Conservation (phyloP, 2,797 vertebrate genomes). For the Cottoperca gobio region DNA sequence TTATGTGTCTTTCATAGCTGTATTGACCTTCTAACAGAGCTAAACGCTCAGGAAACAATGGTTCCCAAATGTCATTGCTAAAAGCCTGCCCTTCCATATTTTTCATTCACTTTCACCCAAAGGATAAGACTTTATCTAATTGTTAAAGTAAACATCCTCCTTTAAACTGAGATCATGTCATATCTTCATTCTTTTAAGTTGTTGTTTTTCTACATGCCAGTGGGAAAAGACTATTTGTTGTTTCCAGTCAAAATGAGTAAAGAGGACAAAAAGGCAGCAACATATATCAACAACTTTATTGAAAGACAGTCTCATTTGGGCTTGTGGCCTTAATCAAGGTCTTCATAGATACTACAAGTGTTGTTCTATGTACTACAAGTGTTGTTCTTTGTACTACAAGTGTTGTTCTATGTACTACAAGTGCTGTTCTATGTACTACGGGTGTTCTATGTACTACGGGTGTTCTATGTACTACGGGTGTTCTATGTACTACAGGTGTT, state of each 20-base stretch:
- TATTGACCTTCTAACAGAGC: constrained; percentile 65
- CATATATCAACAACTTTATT: no score
- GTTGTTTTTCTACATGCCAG: not conserved
- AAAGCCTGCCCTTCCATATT: constrained; percentile 45
- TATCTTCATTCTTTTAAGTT: not conserved
- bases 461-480: no score
- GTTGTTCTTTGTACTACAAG: no score
- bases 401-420: no score
- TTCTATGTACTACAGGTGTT: no score
- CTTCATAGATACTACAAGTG: no score
- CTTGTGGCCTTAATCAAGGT: no score
- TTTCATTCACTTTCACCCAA: constrained; percentile 33
- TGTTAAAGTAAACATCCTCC: constrained; percentile 16
- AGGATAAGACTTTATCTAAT: constrained; percentile 20
- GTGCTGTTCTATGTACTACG: no score
- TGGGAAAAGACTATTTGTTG: not conserved
- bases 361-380: no score
- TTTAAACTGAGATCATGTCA: not conserved
- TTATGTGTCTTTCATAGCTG: constrained; percentile 60
- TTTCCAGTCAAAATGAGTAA: not conserved
- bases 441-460: no score
- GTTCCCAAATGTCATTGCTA: constrained; percentile 51
- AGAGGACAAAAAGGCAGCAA: no score
- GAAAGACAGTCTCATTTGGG: no score
- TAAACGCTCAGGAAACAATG: constrained; percentile 57